A percentile compares a stretch with the other conserved stretches of the same genome.
These are phyloP conservation scores for Coronaproctus castanopsis DNA, from an alignment of 2,888 invertebrate genomes.

Conservation along the genomic window DNA sequence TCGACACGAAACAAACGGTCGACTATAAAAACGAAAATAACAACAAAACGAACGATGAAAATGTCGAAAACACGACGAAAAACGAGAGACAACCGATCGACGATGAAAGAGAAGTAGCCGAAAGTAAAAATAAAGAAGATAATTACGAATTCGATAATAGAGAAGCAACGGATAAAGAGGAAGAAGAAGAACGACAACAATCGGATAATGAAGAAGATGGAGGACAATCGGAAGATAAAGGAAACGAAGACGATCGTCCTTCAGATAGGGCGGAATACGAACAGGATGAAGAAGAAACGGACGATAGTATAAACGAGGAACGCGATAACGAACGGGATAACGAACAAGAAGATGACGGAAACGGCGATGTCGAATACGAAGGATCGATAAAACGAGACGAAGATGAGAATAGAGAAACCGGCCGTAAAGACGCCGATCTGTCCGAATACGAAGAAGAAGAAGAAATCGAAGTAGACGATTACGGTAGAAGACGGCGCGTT, in stretches of 20 bases:
- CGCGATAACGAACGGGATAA: background rate
- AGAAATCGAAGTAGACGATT: background rate
- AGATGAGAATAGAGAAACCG: conserved; percentile 1
- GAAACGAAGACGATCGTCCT: too few species aligned
- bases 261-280: conserved; percentile 5
- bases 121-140: background rate
- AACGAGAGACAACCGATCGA: too few species aligned
- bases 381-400: conserved; percentile 10
- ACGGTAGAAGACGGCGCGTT: conserved; percentile 19
- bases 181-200: conserved; percentile 6
- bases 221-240: too few species aligned
- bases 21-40: conserved; percentile 14
- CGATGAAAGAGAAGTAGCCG: conserved; percentile 1
- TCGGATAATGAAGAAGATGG: conserved; percentile 1
- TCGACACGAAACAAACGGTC: conserved; percentile 8
- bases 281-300: conserved; percentile 10
- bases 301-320: conserved; percentile 3
- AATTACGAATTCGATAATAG: conserved; percentile 15
- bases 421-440: conserved; percentile 1
- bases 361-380: conserved; percentile 13
- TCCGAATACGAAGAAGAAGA: conserved; percentile 3
- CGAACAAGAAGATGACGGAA: conserved; percentile 11
- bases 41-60: too few species aligned
- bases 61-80: too few species aligned
- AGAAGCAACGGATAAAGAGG: conserved; percentile 14